phyloP scores from a whole-genome alignment of 2,888 invertebrate species.

The Poecilobothrus nobilitatus region DNA sequence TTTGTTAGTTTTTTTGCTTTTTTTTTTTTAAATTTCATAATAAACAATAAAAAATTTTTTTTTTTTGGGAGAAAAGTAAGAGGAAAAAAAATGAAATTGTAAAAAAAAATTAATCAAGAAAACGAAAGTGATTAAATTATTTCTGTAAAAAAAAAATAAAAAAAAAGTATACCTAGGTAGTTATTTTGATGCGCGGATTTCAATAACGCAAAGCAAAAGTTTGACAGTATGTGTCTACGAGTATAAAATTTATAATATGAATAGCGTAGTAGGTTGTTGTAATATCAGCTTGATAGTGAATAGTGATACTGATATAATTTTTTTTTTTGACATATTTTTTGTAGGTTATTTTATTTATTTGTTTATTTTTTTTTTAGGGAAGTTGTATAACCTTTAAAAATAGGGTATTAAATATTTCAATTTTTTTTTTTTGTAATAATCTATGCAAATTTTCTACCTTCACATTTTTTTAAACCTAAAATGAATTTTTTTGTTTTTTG shows the following conservation, averaged over 20 bases:
- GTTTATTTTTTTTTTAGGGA: background rate
- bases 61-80: too few relatives aligned
- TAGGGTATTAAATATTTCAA: too few relatives aligned
- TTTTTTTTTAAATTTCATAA: background rate
- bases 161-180: too few relatives aligned
- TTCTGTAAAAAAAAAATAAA: background rate
- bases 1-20: background rate
- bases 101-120: slow-evolving; percentile 2
- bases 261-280: background rate
- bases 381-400: background rate
- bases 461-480: too few relatives aligned
- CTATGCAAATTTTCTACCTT: background rate
- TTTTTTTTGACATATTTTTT: too few relatives aligned
- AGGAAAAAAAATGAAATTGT: too few relatives aligned
- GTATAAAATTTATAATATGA: background rate
- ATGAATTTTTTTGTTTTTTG: too few relatives aligned
- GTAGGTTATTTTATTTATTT: too few relatives aligned
- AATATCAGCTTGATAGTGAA: background rate
- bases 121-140: slow-evolving; percentile 2
- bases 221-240: background rate
- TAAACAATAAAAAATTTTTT: background rate
- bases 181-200: background rate
- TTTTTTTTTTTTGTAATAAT: background rate
- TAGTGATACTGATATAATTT: too few relatives aligned
- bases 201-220: background rate